Evolutionary conservation across 2,888 invertebrate genomes (phyloP).

Genomic region (Lysandra coridon): DNA sequence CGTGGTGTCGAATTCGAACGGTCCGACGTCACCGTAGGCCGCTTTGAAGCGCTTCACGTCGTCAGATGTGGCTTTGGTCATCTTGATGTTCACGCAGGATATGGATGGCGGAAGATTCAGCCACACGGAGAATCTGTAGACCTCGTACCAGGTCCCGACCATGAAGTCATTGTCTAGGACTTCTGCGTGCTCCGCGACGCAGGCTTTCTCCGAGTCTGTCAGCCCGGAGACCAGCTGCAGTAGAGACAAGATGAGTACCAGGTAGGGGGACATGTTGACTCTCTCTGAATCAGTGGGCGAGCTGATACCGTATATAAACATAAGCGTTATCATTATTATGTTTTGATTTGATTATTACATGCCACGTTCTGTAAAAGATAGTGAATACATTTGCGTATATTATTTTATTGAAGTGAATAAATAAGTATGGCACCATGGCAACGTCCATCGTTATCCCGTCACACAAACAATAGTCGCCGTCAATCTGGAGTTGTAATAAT

Average conservation of each 20-base stretch:
- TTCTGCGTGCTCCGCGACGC: conserved; percentile 18
- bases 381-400: no score
- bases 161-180: conserved; percentile 32
- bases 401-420: no score
- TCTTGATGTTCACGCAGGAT: not conserved
- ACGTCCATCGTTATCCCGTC: no score
- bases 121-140: conserved; percentile 29
- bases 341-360: not conserved
- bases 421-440: no score
- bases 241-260: not conserved
- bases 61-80: conserved; percentile 12
- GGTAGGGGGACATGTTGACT: not conserved
- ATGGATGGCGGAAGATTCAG: conserved; percentile 13
- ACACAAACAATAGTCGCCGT: no score
- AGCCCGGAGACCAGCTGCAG: not conserved
- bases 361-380: no score
- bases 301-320: not conserved
- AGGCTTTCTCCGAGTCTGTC: conserved; percentile 27
- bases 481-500: no score
- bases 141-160: conserved; percentile 35
- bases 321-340: not conserved
- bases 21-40: conserved; percentile 17
- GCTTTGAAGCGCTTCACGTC: conserved; percentile 33
- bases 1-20: conserved; percentile 34
- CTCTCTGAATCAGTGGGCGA: not conserved